These are phyloP conservation scores for Oreonectes daqikongensis DNA, from an alignment of 2,797 vertebrate genomes.

Conservation along the genomic window DNA sequence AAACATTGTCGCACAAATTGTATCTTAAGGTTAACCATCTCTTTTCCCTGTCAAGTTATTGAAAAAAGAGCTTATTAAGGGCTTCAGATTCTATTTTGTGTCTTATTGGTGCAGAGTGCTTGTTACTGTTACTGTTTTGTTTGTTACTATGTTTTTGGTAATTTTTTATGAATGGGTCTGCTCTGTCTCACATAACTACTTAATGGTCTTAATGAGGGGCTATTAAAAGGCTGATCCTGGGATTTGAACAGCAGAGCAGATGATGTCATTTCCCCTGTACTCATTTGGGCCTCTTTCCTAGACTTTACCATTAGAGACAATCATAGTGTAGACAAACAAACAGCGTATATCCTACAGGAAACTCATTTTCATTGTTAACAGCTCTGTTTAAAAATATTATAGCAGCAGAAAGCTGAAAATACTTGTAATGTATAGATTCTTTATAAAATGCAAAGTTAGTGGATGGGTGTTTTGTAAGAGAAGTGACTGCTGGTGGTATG, in stretches of 20 bases:
- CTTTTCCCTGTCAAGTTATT: too few relatives aligned
- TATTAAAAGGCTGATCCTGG: constrained; percentile 41
- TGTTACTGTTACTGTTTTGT: constrained; percentile 25
- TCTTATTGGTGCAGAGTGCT: background rate
- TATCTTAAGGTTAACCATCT: too few relatives aligned
- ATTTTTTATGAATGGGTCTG: constrained; percentile 40
- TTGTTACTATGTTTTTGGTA: constrained; percentile 31
- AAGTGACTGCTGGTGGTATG: constrained; percentile 36
- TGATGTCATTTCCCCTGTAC: constrained; percentile 49
- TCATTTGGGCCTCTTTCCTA: constrained; percentile 26
- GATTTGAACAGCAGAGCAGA: constrained; percentile 30
- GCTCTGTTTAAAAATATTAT: background rate
- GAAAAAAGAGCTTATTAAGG: background rate
- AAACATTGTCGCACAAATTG: background rate
- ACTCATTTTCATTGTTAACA: constrained; percentile 7
- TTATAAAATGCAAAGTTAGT: constrained; percentile 11
- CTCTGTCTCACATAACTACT: constrained; percentile 43
- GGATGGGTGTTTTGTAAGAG: constrained; percentile 16
- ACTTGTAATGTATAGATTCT: background rate
- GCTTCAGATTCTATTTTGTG: background rate
- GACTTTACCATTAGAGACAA: constrained; percentile 16
- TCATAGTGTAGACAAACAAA: background rate
- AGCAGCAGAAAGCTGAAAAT: background rate
- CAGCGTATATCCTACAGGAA: constrained; percentile 9
- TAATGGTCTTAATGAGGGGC: constrained; percentile 51